Evolutionary conservation across 2,888 invertebrate genomes (phyloP).

Genomic region (Pollenia griseotomentosa): DNA sequence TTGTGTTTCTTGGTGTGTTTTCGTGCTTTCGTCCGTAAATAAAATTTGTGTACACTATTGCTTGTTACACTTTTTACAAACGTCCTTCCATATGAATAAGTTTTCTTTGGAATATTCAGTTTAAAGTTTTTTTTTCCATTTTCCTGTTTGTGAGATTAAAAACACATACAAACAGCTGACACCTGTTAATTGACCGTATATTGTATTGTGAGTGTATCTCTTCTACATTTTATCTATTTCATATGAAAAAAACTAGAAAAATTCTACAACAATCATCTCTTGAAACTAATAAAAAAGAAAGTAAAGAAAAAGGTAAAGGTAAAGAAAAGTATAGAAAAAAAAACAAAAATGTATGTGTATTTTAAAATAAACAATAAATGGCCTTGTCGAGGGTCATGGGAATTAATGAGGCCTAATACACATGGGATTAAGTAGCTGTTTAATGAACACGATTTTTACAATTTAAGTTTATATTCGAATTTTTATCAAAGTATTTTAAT

Average conservation of each 20-base stretch:
- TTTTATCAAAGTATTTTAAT: not conserved
- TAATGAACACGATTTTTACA: constrained; percentile 27
- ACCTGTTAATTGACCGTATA: constrained; percentile 66
- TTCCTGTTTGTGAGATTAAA: constrained; percentile 44
- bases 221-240: constrained; percentile 14
- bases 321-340: constrained; percentile 17
- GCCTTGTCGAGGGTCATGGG: constrained; percentile 68
- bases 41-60: not conserved
- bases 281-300: constrained; percentile 14
- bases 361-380: constrained; percentile 30
- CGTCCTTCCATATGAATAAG: not conserved
- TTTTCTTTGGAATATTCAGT: constrained; percentile 1
- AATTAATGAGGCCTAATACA: constrained; percentile 55
- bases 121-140: not conserved
- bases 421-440: constrained; percentile 25
- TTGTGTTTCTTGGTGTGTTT: too few species aligned
- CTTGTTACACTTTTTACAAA: not conserved
- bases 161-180: constrained; percentile 59
- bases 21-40: too few species aligned
- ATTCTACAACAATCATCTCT: not conserved
- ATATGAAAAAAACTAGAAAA: constrained; percentile 9
- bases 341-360: not conserved
- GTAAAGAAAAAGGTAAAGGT: constrained; percentile 17
- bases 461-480: constrained; percentile 1
- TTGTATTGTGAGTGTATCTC: constrained; percentile 25